Base-by-base conservation (phyloP, 2,797 vertebrate genomes). In the Labroides dimidiatus region DNA sequence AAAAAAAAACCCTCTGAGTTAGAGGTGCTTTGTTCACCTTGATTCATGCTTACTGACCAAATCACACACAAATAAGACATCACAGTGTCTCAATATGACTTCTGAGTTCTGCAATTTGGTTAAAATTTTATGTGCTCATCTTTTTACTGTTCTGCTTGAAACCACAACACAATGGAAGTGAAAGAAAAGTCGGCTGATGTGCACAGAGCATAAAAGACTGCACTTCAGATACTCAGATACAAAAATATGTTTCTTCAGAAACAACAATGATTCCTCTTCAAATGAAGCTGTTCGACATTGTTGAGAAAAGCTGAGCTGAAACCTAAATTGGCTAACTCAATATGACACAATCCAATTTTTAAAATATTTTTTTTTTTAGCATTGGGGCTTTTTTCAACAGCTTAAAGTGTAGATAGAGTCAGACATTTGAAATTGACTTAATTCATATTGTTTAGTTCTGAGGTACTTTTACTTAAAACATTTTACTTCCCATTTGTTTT, bases 21-120 rank as follows among this genome's bases (percentile, higher is more conserved):
- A 49, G 51, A 71, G 44, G 27, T 8, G 59, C 51, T 73, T 68
- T 57, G 60, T 69, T 72, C 24, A 57, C 30, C 23, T 39, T n/a
- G 19, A 57, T 21, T 13, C 21, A 49, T 27, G 20, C 4, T 2
- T 9, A 30, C 27, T 33, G 27, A 30, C 8, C 9, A 42, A 17
- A 39, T 24, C n/a, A 33, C 8, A 10, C n/a, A 8, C 15, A 20
- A 15, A 41, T 2, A 20, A 48, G 13, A 14, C 10, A 12, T 1
- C 37, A 12, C 37, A 13, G 12, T 8, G 30, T 9, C 30, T 6
- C 5, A 39, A 13, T 4, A 39, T 65, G 11, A 44, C 10, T 45
- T 17, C 1, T 37, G 30, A 60, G 57, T n/a, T 52, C 19, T 3
- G 50, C 19, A 41, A 3, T 27, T 27, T 27, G 27, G 27, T 27